Evolutionary conservation across 2,113 vertebrate species (phyloP).

Genomic region (Campylomormyrus tamandua): DNA sequence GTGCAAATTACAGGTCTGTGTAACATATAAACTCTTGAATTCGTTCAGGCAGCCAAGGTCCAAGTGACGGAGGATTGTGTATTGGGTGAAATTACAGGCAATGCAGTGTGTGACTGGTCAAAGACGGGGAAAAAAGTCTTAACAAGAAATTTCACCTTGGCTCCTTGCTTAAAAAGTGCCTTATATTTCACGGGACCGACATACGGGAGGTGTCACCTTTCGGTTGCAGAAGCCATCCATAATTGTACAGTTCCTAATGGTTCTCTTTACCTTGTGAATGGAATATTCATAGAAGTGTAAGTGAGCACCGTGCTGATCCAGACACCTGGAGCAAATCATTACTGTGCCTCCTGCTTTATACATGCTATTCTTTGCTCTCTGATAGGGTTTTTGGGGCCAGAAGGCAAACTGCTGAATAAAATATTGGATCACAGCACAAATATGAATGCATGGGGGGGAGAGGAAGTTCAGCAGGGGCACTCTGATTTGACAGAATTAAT

Average conservation of each 20-base stretch:
- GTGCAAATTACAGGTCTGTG: background rate
- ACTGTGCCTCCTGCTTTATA: background rate
- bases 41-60: background rate
- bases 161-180: background rate
- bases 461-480: background rate
- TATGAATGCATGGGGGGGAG: background rate
- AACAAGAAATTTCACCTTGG: background rate
- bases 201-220: background rate
- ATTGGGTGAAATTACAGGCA: background rate
- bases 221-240: background rate
- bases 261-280: constrained; percentile 13
- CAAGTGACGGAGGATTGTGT: background rate
- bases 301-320: background rate
- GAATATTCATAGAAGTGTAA: constrained; percentile 6
- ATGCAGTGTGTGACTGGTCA: background rate
- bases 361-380: background rate
- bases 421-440: background rate
- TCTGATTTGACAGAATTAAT: background rate
- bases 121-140: background rate
- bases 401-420: constrained; percentile 4
- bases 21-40: background rate
- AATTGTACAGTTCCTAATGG: constrained; percentile 13
- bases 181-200: background rate
- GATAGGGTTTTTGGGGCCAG: background rate
- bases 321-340: background rate